A percentile compares a stretch with the other conserved stretches of the same genome.
Evolutionary conservation across 2,888 invertebrate species (phyloP).

Genomic region (Strigamia crassipes): DNA sequence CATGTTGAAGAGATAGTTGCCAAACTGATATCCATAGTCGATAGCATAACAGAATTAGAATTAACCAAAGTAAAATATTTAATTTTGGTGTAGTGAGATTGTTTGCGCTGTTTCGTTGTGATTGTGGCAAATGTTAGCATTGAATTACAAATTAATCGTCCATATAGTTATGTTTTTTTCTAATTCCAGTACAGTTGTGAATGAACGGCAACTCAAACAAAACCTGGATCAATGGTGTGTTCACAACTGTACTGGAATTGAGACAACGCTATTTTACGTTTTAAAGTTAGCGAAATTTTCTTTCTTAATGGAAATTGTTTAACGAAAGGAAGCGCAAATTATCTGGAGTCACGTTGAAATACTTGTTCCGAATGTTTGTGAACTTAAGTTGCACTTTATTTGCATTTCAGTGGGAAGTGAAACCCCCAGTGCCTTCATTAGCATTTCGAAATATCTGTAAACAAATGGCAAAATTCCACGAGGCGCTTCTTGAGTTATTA

Average conservation of each 20-base stretch:
- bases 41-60: constrained; percentile 79
- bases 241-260: too few relatives aligned
- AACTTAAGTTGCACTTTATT: neutral
- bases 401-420: constrained; percentile 79
- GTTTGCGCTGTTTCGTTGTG: neutral
- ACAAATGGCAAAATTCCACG: constrained; percentile 87
- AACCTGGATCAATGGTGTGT: too few relatives aligned
- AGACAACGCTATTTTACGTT: too few relatives aligned
- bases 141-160: too few relatives aligned
- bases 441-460: constrained; percentile 62
- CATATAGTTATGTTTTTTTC: too few relatives aligned
- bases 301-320: too few relatives aligned
- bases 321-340: too few relatives aligned
- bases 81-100: neutral
- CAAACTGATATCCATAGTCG: constrained; percentile 89
- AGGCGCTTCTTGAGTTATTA: constrained; percentile 83
- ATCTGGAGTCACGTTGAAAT: neutral
- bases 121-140: too few relatives aligned
- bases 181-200: too few relatives aligned
- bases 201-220: too few relatives aligned
- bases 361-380: constrained; percentile 29
- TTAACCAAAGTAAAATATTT: constrained; percentile 62
- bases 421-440: constrained; percentile 91
- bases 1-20: constrained; percentile 91
- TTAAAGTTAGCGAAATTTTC: too few relatives aligned